These are phyloP conservation scores for Parazoanthus darwini DNA, from an alignment of 92 coral and sea anemone species.

Conservation along the genomic window DNA sequence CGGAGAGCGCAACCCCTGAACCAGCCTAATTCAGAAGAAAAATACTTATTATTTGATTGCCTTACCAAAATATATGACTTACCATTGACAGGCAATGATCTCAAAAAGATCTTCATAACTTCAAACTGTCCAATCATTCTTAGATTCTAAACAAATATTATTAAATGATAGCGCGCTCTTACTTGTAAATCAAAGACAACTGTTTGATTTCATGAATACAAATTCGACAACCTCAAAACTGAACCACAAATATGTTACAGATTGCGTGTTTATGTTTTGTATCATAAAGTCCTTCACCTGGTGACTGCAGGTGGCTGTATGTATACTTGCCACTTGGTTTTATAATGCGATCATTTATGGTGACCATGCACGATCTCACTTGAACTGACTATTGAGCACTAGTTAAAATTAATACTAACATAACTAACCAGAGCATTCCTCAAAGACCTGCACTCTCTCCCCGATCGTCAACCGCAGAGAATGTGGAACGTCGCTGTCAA, in stretches of 20 bases:
- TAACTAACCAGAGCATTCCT: slow-evolving; percentile 81
- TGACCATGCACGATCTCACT: not conserved
- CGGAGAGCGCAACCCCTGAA: slow-evolving; percentile 85
- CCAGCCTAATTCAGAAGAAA: slow-evolving; percentile 75
- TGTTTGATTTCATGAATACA: not conserved
- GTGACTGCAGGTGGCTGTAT: not conserved
- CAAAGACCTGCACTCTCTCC: slow-evolving; percentile 91
- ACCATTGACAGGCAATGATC: not conserved
- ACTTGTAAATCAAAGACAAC: not conserved
- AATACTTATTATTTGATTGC: not conserved
- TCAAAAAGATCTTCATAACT: not conserved
- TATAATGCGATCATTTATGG: not conserved
- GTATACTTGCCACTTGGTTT: not conserved
- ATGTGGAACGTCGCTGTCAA: slow-evolving; percentile 71
- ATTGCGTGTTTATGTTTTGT: not conserved
- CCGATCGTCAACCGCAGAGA: slow-evolving; percentile 87
- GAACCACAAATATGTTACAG: not conserved
- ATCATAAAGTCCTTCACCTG: not conserved
- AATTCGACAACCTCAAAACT: slow-evolving; percentile 1
- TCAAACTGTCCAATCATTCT: not conserved
- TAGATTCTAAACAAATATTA: not conserved
- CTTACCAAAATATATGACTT: not conserved
- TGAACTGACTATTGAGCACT: no score
- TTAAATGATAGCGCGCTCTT: not conserved
- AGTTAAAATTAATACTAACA: no score